Evolutionary conservation across 2,888 invertebrate species (phyloP).

Genomic region (Drosophila birchii): DNA sequence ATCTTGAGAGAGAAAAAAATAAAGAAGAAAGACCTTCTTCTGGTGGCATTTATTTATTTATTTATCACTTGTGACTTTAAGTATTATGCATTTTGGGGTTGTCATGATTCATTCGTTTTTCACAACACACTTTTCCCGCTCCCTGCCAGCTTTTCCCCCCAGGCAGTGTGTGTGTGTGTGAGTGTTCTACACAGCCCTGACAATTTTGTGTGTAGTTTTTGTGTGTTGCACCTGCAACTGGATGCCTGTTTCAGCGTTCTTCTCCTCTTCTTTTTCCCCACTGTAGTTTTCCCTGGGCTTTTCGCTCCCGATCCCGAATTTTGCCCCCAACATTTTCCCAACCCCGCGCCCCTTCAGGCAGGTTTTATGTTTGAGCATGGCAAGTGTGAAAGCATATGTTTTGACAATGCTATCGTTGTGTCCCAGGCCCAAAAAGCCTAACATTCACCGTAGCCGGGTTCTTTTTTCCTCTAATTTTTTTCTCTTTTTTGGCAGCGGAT

Average conservation of each 20-base stretch:
- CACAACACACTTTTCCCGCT: background rate
- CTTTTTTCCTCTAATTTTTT: background rate
- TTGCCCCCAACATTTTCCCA: background rate
- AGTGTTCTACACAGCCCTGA: slow-evolving; percentile 9
- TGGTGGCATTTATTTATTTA: slow-evolving; percentile 13
- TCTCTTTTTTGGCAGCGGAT: slow-evolving; percentile 30
- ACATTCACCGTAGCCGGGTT: slow-evolving; percentile 6
- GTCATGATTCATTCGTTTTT: slow-evolving; percentile 9
- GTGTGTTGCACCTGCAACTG: slow-evolving; percentile 13
- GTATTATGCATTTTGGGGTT: slow-evolving; percentile 45
- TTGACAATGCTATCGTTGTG: slow-evolving; percentile 67
- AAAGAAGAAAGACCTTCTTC: slow-evolving; percentile 11
- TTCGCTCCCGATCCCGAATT: slow-evolving; percentile 2
- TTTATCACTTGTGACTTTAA: slow-evolving; percentile 12
- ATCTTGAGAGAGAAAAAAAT: background rate
- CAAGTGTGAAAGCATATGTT: slow-evolving; percentile 77
- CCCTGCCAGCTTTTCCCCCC: background rate
- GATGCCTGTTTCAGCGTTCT: slow-evolving; percentile 5
- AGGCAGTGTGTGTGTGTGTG: background rate
- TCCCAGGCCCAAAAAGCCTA: slow-evolving; percentile 30
- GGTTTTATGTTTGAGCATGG: slow-evolving; percentile 25
- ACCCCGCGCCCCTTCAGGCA: background rate
- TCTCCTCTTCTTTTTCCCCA: no score
- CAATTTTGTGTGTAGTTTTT: slow-evolving; percentile 34
- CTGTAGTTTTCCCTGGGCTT: slow-evolving; percentile 4